phyloP scores from a whole-genome alignment of 2,888 invertebrate species.

The Protula sp. region DNA sequence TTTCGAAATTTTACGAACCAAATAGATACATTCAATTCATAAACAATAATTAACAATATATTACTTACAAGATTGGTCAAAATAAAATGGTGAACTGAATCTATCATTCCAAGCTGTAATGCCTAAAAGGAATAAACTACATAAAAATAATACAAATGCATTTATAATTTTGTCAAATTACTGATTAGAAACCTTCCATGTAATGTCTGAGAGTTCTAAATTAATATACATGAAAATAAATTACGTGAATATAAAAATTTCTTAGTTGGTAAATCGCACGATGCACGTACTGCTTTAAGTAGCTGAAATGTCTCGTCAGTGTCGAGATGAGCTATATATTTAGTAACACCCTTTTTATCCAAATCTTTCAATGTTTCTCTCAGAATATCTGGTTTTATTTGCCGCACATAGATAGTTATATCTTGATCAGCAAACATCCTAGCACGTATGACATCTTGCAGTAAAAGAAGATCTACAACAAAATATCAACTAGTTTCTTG shows the following conservation, averaged over 20 bases:
- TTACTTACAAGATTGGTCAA: slow-evolving; percentile 52
- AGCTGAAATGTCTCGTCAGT: slow-evolving; percentile 71
- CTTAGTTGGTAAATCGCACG: no score
- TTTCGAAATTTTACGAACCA: no score
- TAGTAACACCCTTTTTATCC: slow-evolving; percentile 78
- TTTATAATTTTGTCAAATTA: no score
- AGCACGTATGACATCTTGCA: slow-evolving; percentile 23
- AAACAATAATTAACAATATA: no score
- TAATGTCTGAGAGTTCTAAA: no score
- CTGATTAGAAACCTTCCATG: no score
- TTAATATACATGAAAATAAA: no score
- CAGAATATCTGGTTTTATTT: slow-evolving; percentile 30
- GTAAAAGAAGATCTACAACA: slow-evolving; percentile 21
- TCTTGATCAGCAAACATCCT: slow-evolving; percentile 16
- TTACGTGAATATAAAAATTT: no score
- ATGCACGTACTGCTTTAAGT: slow-evolving; percentile 73
- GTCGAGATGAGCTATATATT: slow-evolving; percentile 80
- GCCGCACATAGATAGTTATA: slow-evolving; percentile 17
- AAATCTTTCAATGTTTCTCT: slow-evolving; percentile 72
- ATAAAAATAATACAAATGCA: slow-evolving; percentile 45
- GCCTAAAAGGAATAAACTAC: slow-evolving; percentile 11
- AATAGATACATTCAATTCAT: no score
- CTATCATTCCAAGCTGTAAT: slow-evolving; percentile 26
- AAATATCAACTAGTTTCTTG: no score
- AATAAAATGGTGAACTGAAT: slow-evolving; percentile 24